These are phyloP conservation scores for Oncorhynchus keta DNA, from an alignment of 2,113 vertebrate species.

Conservation along the genomic window DNA sequence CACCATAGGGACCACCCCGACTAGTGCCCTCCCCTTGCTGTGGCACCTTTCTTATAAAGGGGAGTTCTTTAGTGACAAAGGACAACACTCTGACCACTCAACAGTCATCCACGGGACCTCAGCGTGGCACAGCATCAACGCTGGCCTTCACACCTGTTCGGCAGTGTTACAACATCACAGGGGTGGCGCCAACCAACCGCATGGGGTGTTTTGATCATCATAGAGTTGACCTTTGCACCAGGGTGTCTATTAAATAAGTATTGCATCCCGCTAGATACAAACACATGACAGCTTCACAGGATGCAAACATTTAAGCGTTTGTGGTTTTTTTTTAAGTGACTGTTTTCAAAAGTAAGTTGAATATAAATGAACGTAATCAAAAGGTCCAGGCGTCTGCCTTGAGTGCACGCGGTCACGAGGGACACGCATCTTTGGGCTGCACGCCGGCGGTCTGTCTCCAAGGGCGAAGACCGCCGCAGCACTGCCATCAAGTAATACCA, in stretches of 20 bases:
- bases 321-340: conserved; percentile 30
- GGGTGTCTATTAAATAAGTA: conserved; percentile 8
- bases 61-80: not conserved
- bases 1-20: conserved; percentile 44
- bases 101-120: conserved; percentile 25
- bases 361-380: conserved; percentile 44
- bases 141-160: conserved; percentile 44
- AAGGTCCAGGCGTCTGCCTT: conserved; percentile 61
- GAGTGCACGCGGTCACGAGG: conserved; percentile 57
- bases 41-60: conserved; percentile 35
- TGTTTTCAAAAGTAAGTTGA: conserved; percentile 53
- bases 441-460: not conserved
- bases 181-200: conserved; percentile 13
- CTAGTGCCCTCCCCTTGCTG: conserved; percentile 9
- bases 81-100: conserved; percentile 2
- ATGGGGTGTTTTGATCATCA: conserved; percentile 18
- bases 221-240: conserved; percentile 26
- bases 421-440: conserved; percentile 52
- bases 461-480: too few relatives aligned
- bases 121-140: conserved; percentile 33
- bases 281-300: conserved; percentile 38
- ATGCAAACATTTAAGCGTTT: conserved; percentile 31
- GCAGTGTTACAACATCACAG: conserved; percentile 56
- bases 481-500: too few relatives aligned
- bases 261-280: conserved; percentile 4